Base-by-base conservation (phyloP, 1,140 invertebrate species). In the Cardiocondyla obscurior region DNA sequence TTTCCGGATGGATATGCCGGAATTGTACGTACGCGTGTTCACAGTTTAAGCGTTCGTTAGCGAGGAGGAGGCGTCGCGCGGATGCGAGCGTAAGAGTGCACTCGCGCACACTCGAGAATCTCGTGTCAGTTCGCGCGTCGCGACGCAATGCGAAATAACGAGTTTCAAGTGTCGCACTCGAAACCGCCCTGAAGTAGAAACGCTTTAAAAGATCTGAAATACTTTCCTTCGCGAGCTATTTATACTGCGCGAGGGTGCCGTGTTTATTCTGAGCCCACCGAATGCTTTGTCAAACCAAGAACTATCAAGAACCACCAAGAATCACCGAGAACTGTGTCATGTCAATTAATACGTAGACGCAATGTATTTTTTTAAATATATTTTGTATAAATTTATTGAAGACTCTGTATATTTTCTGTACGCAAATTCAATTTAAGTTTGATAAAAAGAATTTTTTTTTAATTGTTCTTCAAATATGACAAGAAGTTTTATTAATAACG, bases 101-200 rank as follows among this genome's bases (percentile, higher is more conserved):
- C 60, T 53, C 64, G 64, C 49, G 49, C 28, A 46, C 33, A 42
- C 76, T 77, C 58, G 5, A 65, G 30, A 19, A 58, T 74, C 36
- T 46, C 53, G 51, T 58, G 44, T 77, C 60, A 65, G 33, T 14
- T 67, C 46, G 73, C 30, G 19, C 67, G 57, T 36, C 55, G n/a
- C 73, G 57, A 65, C 36, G 79, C 77, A 85, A 82, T 81, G 84
- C 81, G 77, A 86, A 86, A 70, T 89, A 86, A 88, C 88, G 88
- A 90, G 81, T 70, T 70, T 60, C 42, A 73, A 85, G 60, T 82
- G 70, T 19, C 72, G 53, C 77, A 76, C 79, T 88, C 36, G 62
- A 77, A 82, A 81, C 55, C 58, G 58, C 46, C 67, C 12, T 57
- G 36, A 83, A 88, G 82, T 83, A 58, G 74, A 10, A 65, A 81